Evolutionary conservation across 2,113 vertebrate genomes (phyloP).

Genomic region (Promerops cafer): DNA sequence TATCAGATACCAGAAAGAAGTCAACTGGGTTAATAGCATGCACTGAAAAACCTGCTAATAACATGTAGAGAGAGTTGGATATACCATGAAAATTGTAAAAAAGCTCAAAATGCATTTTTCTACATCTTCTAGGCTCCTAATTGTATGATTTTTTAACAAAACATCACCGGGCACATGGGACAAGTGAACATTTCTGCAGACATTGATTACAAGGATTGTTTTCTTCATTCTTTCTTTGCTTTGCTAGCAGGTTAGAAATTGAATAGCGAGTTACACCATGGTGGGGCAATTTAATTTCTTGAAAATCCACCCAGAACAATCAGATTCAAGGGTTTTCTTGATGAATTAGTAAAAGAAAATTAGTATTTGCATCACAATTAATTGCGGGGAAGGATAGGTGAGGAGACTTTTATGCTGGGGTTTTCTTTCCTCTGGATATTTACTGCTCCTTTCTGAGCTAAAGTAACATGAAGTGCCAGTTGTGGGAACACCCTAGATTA

Average conservation of each 20-base stretch:
- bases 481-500: background rate
- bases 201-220: background rate
- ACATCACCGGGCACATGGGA: background rate
- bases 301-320: background rate
- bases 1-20: background rate
- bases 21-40: slow-evolving; percentile 1
- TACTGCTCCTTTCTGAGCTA: background rate
- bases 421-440: background rate
- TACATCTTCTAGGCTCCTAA: background rate
- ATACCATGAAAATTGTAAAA: background rate
- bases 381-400: background rate
- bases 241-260: background rate
- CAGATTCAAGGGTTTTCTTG: background rate
- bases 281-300: background rate
- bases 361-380: background rate
- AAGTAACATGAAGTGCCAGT: background rate
- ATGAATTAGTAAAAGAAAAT: background rate
- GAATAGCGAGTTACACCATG: background rate
- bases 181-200: background rate
- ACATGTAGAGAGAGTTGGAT: background rate
- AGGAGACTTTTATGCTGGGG: background rate
- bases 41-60: background rate
- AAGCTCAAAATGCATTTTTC: background rate
- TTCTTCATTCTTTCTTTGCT: background rate
- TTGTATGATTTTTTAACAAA: slow-evolving; percentile 6